Evolutionary conservation across 92 coral and sea anemone species (phyloP).

Genomic region (Parazoanthus darwini): DNA sequence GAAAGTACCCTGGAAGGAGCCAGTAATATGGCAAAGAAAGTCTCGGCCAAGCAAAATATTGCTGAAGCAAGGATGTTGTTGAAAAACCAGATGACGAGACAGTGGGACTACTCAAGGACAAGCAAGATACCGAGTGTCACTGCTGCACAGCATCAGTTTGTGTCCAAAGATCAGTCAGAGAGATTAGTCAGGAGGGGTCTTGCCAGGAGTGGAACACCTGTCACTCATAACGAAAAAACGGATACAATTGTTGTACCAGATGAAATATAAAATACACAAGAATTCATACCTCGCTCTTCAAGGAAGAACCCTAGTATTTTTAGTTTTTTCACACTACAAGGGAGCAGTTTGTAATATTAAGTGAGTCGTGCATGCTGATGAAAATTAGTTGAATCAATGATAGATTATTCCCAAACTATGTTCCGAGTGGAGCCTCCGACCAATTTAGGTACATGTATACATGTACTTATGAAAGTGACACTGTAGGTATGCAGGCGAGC

Average conservation of each 20-base stretch:
- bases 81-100: not conserved
- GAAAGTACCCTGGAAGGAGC: conserved; percentile 52
- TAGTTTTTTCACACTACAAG: too few relatives aligned
- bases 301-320: too few relatives aligned
- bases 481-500: too few relatives aligned
- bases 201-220: conserved; percentile 65
- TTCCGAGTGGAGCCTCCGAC: too few relatives aligned
- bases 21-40: conserved; percentile 58
- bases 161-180: conserved; percentile 51
- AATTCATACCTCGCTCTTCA: not conserved
- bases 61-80: conserved; percentile 55
- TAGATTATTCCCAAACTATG: too few relatives aligned
- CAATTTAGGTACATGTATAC: too few relatives aligned
- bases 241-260: conserved; percentile 41
- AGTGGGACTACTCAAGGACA: conserved; percentile 4
- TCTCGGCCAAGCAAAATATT: conserved; percentile 58
- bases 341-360: too few relatives aligned
- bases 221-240: conserved; percentile 60
- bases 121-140: conserved; percentile 36
- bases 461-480: too few relatives aligned
- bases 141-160: conserved; percentile 38
- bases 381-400: too few relatives aligned
- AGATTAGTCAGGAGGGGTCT: conserved; percentile 56
- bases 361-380: too few relatives aligned
- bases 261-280: not conserved